phyloP scores from a whole-genome alignment of 2,113 vertebrate genomes.

The Aspiorhynchus laticeps region DNA sequence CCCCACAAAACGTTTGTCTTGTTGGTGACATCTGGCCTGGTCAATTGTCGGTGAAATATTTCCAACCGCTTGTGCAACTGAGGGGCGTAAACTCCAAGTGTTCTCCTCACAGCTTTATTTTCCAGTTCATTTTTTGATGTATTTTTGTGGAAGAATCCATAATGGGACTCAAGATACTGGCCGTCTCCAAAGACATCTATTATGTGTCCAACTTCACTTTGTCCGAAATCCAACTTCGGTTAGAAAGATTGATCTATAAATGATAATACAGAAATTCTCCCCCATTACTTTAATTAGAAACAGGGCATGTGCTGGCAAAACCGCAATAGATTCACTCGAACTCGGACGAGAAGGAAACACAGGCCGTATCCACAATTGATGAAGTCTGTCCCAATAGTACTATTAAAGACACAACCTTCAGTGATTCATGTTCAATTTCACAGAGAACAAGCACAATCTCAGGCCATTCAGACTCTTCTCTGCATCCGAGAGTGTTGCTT shows the following conservation, averaged over 20 bases:
- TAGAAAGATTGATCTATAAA: conserved; percentile 18
- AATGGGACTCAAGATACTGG: conserved; percentile 19
- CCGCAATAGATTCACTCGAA: conserved; percentile 7
- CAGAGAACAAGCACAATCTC: conserved; percentile 43
- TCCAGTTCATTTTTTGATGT: conserved; percentile 32
- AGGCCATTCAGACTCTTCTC: conserved; percentile 18
- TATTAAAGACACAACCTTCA: conserved; percentile 53
- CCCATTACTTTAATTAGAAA: conserved; percentile 47
- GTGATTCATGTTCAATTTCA: conserved; percentile 60
- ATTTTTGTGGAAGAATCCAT: conserved; percentile 20
- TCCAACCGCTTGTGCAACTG: conserved; percentile 19
- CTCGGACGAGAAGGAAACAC: conserved; percentile 7
- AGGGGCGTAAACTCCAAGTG: conserved; percentile 34
- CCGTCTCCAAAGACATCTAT: conserved; percentile 37
- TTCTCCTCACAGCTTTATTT: conserved; percentile 33
- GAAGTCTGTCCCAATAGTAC: conserved; percentile 50
- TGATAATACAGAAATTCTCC: conserved; percentile 17
- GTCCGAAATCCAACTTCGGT: not conserved
- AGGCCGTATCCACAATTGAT: conserved; percentile 41
- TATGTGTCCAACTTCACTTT: conserved; percentile 22
- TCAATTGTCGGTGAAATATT: conserved; percentile 41
- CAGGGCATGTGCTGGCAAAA: conserved; percentile 12
- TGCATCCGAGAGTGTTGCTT: conserved; percentile 36
- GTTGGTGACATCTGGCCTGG: conserved; percentile 27
- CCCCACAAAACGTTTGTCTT: not conserved